Evolutionary conservation across 2,888 invertebrate genomes (phyloP), one percentile per base, ranked within the genome.

Genomic region (Apomyelois bistriatella): DNA sequence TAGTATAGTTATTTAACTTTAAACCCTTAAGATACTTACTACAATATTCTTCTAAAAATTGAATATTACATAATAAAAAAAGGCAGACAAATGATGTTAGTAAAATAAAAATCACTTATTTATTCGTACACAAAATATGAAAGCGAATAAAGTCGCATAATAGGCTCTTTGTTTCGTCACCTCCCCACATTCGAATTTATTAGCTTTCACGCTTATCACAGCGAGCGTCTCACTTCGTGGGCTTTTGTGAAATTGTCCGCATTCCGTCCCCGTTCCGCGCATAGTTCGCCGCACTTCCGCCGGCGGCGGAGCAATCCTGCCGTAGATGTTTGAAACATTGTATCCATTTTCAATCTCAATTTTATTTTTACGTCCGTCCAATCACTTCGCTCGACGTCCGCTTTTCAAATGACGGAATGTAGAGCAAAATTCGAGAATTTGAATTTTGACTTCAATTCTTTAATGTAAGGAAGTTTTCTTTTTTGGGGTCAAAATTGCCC

Each of bases 191-290:
- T 79, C 73, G 74, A 80, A 85, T 86, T 84, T 87, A 83, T 86
- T 82, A 83, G 82, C 76, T 72, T 79, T 78, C 72, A 74, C 76
- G 75, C 77, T 82, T 83, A 84, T 84, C 83, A 75, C 74, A 74
- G 76, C 64, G 69, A 76, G 81, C 76, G 82, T 82, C 85, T 83
- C 83, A 83, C 76, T 85, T 72, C 63, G 75, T 70, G 79, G 74
- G 76, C 77, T 81, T 80, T 80, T 80, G 82, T 76, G 74, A 80
- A 86, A 87, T 85, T 76, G 82, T 78, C 73, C 73, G 76, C 82
- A 85, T 85, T 80, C 85, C 81, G 61, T 65, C 64, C 68, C 58
- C 77, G 73, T 62, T 72, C 74, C 78, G 67, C 65, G 73, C 81
- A 82, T 82, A 79, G 77, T 77, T 79, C 72, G 62, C 70, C 74